These are phyloP conservation scores for Micrastur ruficollis DNA, from an alignment of 2,797 vertebrate genomes.

Conservation along the genomic window DNA sequence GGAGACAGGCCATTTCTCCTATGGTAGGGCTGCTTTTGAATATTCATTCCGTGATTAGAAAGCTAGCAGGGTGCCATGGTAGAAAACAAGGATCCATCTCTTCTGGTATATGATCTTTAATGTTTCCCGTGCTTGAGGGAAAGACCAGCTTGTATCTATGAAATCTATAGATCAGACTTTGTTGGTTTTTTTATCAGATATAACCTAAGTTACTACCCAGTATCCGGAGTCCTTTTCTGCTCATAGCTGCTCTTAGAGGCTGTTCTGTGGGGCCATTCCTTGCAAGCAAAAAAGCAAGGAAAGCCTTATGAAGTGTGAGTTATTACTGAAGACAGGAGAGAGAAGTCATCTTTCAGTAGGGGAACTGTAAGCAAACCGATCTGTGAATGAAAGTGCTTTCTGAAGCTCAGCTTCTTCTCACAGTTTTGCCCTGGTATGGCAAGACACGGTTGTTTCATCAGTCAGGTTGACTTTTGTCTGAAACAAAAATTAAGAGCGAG, in stretches of 20 bases:
- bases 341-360: neutral
- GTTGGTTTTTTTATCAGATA: neutral
- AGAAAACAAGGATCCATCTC: neutral
- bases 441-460: neutral
- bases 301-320: neutral
- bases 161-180: neutral
- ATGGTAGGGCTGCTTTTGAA: neutral
- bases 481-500: neutral
- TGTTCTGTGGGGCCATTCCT: neutral
- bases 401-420: neutral
- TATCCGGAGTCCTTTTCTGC: neutral
- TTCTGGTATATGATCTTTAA: neutral
- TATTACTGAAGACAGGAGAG: neutral
- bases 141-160: neutral
- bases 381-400: neutral
- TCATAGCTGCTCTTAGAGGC: neutral
- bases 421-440: neutral
- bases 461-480: neutral
- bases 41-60: neutral
- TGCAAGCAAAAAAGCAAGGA: neutral
- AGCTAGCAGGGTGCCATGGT: neutral
- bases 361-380: neutral
- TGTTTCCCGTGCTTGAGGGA: neutral
- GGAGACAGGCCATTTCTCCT: neutral
- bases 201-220: neutral